These are phyloP conservation scores for Puffinus mauretanicus DNA, from an alignment of 2,113 vertebrate species.

Conservation along the genomic window DNA sequence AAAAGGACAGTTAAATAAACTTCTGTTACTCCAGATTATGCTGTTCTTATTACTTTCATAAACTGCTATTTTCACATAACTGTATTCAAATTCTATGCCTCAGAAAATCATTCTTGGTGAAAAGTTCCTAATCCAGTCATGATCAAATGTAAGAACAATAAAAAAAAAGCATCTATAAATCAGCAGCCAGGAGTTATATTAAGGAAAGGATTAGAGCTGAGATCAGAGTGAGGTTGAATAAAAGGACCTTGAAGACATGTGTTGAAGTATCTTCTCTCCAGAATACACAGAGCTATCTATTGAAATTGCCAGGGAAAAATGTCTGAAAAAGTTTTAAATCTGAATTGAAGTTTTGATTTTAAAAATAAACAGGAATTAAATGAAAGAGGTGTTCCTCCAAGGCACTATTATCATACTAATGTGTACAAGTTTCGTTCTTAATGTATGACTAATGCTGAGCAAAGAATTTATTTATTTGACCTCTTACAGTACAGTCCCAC, in stretches of 20 bases:
- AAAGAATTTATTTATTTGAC: background rate
- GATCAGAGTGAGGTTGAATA: background rate
- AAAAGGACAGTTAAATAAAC: background rate
- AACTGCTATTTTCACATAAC: background rate
- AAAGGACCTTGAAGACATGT: accelerated
- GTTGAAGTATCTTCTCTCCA: background rate
- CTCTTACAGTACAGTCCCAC: background rate
- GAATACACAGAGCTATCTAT: background rate
- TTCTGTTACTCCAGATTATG: background rate
- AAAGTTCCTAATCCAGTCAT: background rate
- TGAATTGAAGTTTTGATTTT: background rate
- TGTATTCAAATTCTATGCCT: background rate
- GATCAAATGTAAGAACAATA: background rate
- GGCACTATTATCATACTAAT: background rate
- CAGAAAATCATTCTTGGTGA: background rate
- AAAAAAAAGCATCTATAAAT: background rate
- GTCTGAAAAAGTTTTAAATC: background rate
- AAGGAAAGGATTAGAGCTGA: background rate
- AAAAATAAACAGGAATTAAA: background rate
- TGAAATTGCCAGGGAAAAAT: background rate
- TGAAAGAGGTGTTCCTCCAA: background rate
- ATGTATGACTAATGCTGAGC: background rate
- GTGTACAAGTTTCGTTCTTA: background rate
- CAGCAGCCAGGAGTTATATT: background rate
- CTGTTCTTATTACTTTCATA: background rate